These are phyloP conservation scores for Spilogale gracilis DNA, from an alignment of 2,113 vertebrate genomes.

Conservation along the genomic window DNA sequence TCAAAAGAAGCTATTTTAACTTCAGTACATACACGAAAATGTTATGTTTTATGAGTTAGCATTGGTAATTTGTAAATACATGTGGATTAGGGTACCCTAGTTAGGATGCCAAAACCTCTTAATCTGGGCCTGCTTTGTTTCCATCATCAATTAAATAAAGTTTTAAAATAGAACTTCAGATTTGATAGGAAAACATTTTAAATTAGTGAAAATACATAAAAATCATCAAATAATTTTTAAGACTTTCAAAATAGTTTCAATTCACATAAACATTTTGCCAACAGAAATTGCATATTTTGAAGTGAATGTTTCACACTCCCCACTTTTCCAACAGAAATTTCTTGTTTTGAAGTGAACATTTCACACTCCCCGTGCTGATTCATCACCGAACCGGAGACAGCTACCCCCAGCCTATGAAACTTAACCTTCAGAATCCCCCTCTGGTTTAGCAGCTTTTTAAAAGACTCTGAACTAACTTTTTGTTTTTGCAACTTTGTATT, in stretches of 20 bases:
- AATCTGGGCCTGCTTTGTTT: not conserved
- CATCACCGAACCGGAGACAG: not conserved
- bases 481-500: not conserved
- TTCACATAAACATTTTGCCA: not conserved
- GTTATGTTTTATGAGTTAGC: not conserved
- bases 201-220: not conserved
- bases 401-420: not conserved
- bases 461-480: not conserved
- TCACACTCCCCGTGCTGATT: not conserved
- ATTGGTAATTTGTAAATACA: not conserved
- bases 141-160: not conserved
- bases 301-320: not conserved
- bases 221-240: not conserved
- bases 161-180: not conserved
- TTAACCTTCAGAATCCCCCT: not conserved
- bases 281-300: not conserved
- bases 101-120: not conserved
- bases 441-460: not conserved
- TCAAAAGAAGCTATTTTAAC: not conserved
- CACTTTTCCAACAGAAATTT: not conserved
- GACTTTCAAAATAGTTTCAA: slow-evolving; percentile 2
- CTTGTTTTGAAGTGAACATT: slow-evolving; percentile 1
- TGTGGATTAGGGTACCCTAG: not conserved
- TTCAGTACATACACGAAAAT: not conserved
- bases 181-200: not conserved